Percentiles rank a stretch among this genome's conserved stretches.
Conservation (phyloP, 2,113 vertebrate species). For the Peucedramus taeniatus region DNA sequence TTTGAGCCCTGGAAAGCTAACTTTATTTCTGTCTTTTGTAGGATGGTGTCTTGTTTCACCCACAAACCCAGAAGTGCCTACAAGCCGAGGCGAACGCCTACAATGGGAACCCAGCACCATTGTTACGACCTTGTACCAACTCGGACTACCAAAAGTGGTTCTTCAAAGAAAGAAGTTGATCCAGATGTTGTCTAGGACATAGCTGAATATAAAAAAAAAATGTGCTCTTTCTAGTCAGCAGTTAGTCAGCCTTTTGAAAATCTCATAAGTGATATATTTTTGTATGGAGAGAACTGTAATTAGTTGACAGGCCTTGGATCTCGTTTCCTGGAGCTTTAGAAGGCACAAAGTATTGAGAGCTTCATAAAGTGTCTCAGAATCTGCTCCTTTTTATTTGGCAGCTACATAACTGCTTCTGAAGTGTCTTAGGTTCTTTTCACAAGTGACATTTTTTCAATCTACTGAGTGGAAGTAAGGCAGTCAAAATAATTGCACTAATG, state of each 20-base stretch:
- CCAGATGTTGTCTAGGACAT: neutral
- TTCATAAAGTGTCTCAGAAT: neutral
- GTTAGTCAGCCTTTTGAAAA: neutral
- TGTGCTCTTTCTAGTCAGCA: neutral
- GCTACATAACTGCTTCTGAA: conserved; percentile 34
- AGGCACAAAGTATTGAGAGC: conserved; percentile 24
- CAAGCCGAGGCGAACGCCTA: conserved; percentile 72
- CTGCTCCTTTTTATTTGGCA: conserved; percentile 23
- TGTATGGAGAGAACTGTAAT: conserved; percentile 27
- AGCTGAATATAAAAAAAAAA: neutral
- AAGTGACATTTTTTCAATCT: conserved; percentile 40
- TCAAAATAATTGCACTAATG: conserved; percentile 57
- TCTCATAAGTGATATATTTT: conserved; percentile 9
- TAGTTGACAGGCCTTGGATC: conserved; percentile 18
- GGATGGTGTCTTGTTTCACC: conserved; percentile 85
- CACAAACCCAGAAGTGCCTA: conserved; percentile 83
- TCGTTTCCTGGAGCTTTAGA: neutral
- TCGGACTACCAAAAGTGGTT: conserved; percentile 86
- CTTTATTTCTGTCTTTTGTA: conserved; percentile 57
- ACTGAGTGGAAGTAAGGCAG: conserved; percentile 22
- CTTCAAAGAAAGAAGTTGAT: conserved; percentile 82
- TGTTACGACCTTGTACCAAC: conserved; percentile 78
- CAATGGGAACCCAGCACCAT: conserved; percentile 74
- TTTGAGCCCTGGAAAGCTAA: neutral
- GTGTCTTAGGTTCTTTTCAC: conserved; percentile 7